These are phyloP conservation scores for Mercenaria mercenaria DNA, from an alignment of 1,140 invertebrate species.

Conservation along the genomic window DNA sequence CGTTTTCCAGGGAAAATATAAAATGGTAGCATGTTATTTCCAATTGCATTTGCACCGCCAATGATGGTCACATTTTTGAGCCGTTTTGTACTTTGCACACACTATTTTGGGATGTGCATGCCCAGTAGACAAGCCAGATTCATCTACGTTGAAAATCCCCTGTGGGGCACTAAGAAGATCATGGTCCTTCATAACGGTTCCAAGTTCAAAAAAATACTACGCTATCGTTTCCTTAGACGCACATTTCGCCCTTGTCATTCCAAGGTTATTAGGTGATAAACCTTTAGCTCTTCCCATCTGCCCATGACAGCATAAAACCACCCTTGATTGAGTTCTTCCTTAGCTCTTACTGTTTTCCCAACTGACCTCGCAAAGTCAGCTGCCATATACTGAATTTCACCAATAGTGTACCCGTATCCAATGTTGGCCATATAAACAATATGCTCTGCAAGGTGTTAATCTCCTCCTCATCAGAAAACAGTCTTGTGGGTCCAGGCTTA, in stretches of 20 bases:
- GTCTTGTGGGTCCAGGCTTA: neutral
- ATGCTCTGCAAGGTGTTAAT: neutral
- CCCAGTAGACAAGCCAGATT: constrained; percentile 30
- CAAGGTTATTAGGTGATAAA: neutral
- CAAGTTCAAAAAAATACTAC: neutral
- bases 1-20: constrained; percentile 15
- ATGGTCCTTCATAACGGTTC: neutral
- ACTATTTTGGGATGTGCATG: constrained; percentile 16
- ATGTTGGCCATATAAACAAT: constrained; percentile 18
- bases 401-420: constrained; percentile 26
- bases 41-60: constrained; percentile 26
- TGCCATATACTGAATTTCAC: constrained; percentile 3
- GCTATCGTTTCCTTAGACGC: neutral
- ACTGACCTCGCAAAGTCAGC: constrained; percentile 26
- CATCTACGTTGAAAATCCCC: constrained; percentile 51
- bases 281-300: neutral
- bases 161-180: neutral
- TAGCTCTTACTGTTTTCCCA: constrained; percentile 9
- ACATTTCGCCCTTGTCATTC: neutral
- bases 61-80: constrained; percentile 43
- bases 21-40: neutral
- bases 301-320: constrained; percentile 45
- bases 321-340: constrained; percentile 9
- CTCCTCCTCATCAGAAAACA: neutral
- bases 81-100: no score